Percentiles rank a stretch among this genome's conserved stretches.
Conservation (phyloP, 2,797 vertebrate genomes). For the Cyclura pinguis region DNA sequence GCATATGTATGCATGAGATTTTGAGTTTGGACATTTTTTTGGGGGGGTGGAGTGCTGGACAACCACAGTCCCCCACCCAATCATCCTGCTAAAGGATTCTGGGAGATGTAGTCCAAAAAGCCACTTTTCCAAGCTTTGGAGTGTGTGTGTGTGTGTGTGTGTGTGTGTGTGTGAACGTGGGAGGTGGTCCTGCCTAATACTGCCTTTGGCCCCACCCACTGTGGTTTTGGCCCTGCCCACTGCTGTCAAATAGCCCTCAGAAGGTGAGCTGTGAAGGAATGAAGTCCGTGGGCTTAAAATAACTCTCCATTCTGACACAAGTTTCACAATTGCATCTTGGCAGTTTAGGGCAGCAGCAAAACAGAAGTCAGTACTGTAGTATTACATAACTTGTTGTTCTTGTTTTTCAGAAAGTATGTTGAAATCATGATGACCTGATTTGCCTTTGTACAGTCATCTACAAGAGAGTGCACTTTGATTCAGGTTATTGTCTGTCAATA, state of each 20-base stretch:
- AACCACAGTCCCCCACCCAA: too few relatives aligned
- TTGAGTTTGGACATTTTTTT: too few relatives aligned
- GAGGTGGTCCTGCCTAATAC: background rate
- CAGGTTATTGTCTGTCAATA: background rate
- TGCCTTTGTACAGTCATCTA: background rate
- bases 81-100: too few relatives aligned
- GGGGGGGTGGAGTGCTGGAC: too few relatives aligned
- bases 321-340: conserved; percentile 4
- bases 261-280: background rate
- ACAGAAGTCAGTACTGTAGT: background rate
- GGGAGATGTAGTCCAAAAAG: too few relatives aligned
- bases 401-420: background rate
- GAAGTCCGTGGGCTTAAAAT: background rate
- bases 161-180: background rate
- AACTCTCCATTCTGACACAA: background rate
- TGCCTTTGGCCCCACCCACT: background rate
- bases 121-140: too few relatives aligned
- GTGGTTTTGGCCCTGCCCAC: too few relatives aligned
- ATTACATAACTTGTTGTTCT: background rate
- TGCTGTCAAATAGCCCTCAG: background rate
- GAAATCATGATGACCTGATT: background rate
- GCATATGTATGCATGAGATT: too few relatives aligned
- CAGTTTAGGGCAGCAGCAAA: background rate
- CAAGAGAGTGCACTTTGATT: background rate
- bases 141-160: background rate